Evolutionary conservation across 2,888 invertebrate genomes (phyloP), one percentile per base, ranked within the genome.

Genomic region (Encarsia formosa): DNA sequence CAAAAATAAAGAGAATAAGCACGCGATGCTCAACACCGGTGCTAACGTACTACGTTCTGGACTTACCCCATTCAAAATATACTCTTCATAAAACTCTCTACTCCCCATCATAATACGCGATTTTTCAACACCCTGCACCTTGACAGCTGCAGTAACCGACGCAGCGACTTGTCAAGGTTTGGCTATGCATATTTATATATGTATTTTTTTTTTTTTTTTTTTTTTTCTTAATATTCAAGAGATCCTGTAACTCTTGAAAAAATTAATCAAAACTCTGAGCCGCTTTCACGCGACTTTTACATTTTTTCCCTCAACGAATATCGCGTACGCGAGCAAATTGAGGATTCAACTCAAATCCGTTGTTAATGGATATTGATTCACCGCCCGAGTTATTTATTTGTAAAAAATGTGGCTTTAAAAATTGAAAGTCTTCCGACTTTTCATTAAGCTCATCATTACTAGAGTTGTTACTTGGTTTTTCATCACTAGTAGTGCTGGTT

Each of bases 291-390:
- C 56, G 56, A 50, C 40, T 34, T 29, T 49, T 26, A 18, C 16
- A 37, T 34, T 46, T 18, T 15, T n/a, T 31, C 20, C 22, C 61
- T 73, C 73, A 73, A 56, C 73, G 73, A 67, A 73, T 66, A 53
- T 73, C 73, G 35, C 69, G 70, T 65, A 72, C 69, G 56, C 71
- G 69, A 38, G 67, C 67, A 58, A 70, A 68, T 56, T 72, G 70
- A 40, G 68, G 66, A 13, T 63, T 66, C 24, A 66, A 50, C 22
- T 70, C 68, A 31, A 66, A 57, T 20, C 65, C 63, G 35, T 63
- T 65, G 43, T 60, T 65, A 46, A 59, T 69, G 63, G 39, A 65
- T 61, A 38, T 2, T 2, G 52, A 49, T 18, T 24, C 67, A 60
- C 43, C 66, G 70, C 62, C 48, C 65, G 49, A 11, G 49, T 40